phyloP scores from a whole-genome alignment of 2,797 vertebrate genomes.

The Garrulus glandarius region DNA sequence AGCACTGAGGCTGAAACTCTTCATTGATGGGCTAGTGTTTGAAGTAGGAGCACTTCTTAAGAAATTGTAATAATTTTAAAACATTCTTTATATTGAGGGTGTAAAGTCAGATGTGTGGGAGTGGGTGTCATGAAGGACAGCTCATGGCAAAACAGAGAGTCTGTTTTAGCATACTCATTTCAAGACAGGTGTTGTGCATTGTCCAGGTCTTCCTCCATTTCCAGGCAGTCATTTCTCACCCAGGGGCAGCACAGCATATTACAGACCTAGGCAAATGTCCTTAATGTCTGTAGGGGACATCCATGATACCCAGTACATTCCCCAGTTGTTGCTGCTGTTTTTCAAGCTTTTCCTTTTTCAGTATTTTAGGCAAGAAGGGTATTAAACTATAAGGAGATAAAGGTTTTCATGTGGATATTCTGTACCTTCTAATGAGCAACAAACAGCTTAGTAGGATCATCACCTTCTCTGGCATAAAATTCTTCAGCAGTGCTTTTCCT shows the following conservation, averaged over 20 bases:
- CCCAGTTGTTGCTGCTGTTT: not conserved
- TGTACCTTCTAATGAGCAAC: not conserved
- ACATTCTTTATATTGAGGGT: not conserved
- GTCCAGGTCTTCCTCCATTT: not conserved
- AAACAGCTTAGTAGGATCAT: not conserved
- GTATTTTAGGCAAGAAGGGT: not conserved
- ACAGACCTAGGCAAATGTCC: not conserved
- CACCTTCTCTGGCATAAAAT: not conserved
- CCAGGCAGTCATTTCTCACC: not conserved
- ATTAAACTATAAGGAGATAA: not conserved
- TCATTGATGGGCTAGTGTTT: not conserved
- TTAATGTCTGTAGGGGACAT: not conserved
- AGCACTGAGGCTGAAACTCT: rapidly evolving
- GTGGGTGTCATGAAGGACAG: not conserved
- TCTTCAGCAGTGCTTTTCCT: not conserved
- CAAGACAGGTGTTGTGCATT: not conserved
- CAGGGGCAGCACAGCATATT: not conserved
- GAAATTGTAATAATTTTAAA: not conserved
- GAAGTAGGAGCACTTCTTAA: not conserved
- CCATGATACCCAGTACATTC: not conserved
- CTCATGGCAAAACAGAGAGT: not conserved
- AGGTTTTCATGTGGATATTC: not conserved
- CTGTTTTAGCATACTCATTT: not conserved
- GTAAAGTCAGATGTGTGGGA: not conserved
- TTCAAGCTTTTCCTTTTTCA: not conserved